Evolutionary conservation across 2,113 vertebrate genomes (phyloP).

Genomic region (Malurus alboscapulatus): DNA sequence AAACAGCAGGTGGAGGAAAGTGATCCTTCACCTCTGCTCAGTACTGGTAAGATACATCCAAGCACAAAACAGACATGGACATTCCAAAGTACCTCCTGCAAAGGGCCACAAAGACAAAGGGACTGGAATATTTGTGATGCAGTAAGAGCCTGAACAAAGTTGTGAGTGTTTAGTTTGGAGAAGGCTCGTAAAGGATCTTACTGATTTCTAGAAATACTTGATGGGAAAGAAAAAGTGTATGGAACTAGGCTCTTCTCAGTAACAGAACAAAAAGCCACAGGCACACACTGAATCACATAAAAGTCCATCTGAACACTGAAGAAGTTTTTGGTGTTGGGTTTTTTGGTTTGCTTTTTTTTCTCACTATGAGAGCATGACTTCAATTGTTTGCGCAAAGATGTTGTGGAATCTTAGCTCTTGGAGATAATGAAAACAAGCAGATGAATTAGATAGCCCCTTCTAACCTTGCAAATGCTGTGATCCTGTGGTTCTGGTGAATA

Average conservation of each 20-base stretch:
- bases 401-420: not conserved
- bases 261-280: not conserved
- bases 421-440: not conserved
- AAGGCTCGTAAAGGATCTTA: not conserved
- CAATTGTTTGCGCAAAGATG: not conserved
- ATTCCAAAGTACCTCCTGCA: not conserved
- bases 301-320: not conserved
- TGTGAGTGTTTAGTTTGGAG: not conserved
- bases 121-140: not conserved
- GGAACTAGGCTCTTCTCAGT: not conserved
- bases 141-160: not conserved
- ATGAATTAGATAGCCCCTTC: not conserved
- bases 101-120: not conserved
- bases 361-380: not conserved
- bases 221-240: not conserved
- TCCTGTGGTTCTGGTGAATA: not conserved
- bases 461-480: not conserved
- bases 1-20: not conserved
- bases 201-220: not conserved
- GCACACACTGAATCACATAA: not conserved
- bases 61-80: not conserved
- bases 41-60: not conserved
- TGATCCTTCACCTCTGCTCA: not conserved
- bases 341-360: rapidly evolving
- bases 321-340: not conserved